Evolutionary conservation across 35 echinoderm and acorn worm species (phyloP).

Genomic region (Lytechinus pictus): DNA sequence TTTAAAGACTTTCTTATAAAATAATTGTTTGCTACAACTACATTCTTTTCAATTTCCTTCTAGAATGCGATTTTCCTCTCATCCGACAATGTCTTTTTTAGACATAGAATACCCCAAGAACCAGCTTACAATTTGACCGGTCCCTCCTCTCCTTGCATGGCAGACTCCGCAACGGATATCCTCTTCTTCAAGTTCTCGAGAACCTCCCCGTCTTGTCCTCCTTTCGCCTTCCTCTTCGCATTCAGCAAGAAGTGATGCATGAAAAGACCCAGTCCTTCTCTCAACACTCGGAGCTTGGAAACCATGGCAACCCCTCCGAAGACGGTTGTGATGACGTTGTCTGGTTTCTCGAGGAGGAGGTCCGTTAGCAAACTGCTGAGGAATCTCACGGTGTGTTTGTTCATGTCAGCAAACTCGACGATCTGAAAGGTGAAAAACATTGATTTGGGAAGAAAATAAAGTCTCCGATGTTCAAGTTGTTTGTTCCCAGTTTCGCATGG

Average conservation of each 20-base stretch:
- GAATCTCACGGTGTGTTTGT: constrained; percentile 81
- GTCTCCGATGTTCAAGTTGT: no score
- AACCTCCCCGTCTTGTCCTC: constrained; percentile 37
- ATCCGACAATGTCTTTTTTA: no score
- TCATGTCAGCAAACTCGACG: constrained; percentile 94
- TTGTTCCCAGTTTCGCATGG: no score
- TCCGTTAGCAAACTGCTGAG: constrained; percentile 56
- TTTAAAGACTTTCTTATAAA: no score
- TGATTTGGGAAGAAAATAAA: neutral
- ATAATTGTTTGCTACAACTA: no score
- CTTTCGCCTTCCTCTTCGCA: constrained; percentile 3
- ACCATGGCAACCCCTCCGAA: constrained; percentile 57
- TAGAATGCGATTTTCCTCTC: no score
- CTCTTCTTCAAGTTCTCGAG: constrained; percentile 31
- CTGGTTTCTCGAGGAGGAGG: constrained; percentile 55
- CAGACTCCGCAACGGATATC: constrained; percentile 53
- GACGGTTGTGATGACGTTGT: constrained; percentile 50
- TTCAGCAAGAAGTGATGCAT: constrained; percentile 91
- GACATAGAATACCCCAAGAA: no score
- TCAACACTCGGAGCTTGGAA: constrained; percentile 69
- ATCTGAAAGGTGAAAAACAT: constrained; percentile 68
- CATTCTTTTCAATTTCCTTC: no score
- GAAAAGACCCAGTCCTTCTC: constrained; percentile 86
- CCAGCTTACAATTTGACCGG: constrained; percentile 11
- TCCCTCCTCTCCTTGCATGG: constrained; percentile 67